phyloP scores from a whole-genome alignment of 2,113 vertebrate species.

The Onychostruthus taczanowskii region DNA sequence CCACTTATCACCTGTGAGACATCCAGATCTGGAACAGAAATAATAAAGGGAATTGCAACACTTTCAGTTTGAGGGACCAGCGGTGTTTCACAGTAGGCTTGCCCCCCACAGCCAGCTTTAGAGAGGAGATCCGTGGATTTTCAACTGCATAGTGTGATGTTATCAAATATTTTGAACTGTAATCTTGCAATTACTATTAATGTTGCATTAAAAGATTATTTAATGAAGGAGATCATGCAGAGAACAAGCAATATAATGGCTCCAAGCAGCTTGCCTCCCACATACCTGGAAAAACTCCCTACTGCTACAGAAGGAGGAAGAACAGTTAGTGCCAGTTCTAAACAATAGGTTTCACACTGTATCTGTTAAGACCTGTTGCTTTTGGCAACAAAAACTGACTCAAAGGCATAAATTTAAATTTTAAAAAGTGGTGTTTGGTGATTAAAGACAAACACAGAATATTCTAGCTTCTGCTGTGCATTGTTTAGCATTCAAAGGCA shows the following conservation, averaged over 20 bases:
- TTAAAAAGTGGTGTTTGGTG: constrained; percentile 21
- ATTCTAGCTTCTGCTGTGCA: constrained; percentile 34
- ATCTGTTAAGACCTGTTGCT: constrained; percentile 72
- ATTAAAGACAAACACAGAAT: constrained; percentile 35
- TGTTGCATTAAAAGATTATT: constrained; percentile 77
- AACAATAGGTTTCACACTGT: constrained; percentile 65
- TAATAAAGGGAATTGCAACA: background rate
- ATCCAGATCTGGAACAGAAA: background rate
- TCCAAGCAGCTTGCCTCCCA: constrained; percentile 71
- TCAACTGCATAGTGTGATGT: constrained; percentile 63
- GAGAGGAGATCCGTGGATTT: constrained; percentile 57
- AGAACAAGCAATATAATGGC: constrained; percentile 73
- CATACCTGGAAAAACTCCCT: constrained; percentile 73
- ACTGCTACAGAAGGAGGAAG: constrained; percentile 61
- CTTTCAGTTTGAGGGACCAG: constrained; percentile 2
- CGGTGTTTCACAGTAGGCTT: constrained; percentile 9
- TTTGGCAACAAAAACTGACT: constrained; percentile 53
- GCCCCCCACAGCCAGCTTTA: constrained; percentile 59
- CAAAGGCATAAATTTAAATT: constrained; percentile 51
- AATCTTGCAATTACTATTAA: constrained; percentile 78
- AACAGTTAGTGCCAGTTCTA: constrained; percentile 58
- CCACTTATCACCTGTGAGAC: background rate
- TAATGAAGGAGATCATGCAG: constrained; percentile 74
- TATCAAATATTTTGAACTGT: constrained; percentile 78
- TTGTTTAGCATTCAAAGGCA: constrained; percentile 18